Evolutionary conservation across 2,113 vertebrate genomes (phyloP).

Genomic region (Conger conger): DNA sequence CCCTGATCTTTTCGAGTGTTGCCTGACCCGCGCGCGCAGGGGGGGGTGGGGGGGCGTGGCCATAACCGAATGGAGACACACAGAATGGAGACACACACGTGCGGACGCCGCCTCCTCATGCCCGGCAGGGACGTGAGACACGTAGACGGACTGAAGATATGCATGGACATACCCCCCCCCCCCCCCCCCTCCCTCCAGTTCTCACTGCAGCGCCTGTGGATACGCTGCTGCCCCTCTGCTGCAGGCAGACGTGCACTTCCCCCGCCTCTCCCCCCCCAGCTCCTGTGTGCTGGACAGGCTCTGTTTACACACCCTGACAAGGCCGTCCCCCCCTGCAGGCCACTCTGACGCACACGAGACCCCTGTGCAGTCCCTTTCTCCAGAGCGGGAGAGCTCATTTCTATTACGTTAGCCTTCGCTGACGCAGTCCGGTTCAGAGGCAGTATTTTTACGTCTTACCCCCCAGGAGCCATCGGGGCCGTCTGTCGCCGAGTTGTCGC

Average conservation of each 20-base stretch:
- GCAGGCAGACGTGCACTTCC: neutral
- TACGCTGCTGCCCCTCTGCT: neutral
- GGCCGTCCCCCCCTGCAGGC: neutral
- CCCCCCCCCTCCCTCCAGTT: neutral
- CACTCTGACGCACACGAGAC: neutral
- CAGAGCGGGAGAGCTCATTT: constrained; percentile 1
- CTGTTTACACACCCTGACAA: neutral
- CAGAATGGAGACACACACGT: neutral
- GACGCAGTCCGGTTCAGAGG: neutral
- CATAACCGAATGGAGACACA: neutral
- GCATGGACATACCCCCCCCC: neutral
- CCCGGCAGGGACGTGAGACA: neutral
- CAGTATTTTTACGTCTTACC: constrained; percentile 6
- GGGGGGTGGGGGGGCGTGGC: neutral
- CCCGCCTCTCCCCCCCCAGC: no score
- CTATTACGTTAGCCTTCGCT: constrained; percentile 14
- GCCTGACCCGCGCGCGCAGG: neutral
- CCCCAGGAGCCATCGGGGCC: neutral
- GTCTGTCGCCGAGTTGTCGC: neutral
- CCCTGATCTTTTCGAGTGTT: neutral
- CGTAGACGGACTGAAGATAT: neutral
- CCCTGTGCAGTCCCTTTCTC: neutral
- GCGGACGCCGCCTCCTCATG: neutral
- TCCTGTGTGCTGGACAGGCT: neutral
- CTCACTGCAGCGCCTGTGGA: neutral